Conservation (phyloP, 2,113 vertebrate species). For the Ophthalmolycus amberensis region DNA sequence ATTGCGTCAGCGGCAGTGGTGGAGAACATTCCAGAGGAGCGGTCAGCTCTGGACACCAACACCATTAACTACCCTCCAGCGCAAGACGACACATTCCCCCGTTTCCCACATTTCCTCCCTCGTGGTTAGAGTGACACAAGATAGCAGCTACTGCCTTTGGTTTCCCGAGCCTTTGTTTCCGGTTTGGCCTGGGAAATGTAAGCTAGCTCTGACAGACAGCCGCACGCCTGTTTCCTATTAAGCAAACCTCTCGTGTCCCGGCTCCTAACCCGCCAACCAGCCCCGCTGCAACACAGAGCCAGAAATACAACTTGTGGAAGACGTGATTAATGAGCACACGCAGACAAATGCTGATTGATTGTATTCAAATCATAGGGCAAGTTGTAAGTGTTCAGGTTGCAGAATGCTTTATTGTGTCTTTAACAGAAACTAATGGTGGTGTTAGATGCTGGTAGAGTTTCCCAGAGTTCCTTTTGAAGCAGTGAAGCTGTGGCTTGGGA, state of each 20-base stretch:
- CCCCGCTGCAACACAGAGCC: constrained; percentile 36
- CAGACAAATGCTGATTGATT: constrained; percentile 45
- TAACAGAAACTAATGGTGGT: constrained; percentile 21
- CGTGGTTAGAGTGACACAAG: constrained; percentile 71
- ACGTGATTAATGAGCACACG: constrained; percentile 35
- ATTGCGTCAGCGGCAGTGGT: constrained; percentile 29
- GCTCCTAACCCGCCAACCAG: constrained; percentile 69
- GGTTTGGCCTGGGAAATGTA: constrained; percentile 79
- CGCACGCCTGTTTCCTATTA: constrained; percentile 79
- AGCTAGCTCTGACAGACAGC: constrained; percentile 71
- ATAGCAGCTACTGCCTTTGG: constrained; percentile 76
- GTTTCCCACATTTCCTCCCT: constrained; percentile 76
- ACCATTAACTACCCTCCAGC: constrained; percentile 77
- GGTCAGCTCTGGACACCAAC: constrained; percentile 71
- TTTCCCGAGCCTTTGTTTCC: constrained; percentile 73
- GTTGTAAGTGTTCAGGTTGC: constrained; percentile 5
- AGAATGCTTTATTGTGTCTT: constrained; percentile 26
- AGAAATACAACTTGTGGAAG: constrained; percentile 28
- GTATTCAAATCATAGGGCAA: constrained; percentile 15
- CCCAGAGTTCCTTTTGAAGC: constrained; percentile 20
- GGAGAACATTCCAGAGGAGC: constrained; percentile 67
- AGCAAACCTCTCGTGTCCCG: constrained; percentile 38
- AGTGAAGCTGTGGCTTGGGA: constrained; percentile 23
- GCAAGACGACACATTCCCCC: constrained; percentile 70
- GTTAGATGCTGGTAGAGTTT: constrained; percentile 25